Base-by-base conservation (phyloP, 2,888 invertebrate genomes). In the Rhogogaster chlorosoma region DNA sequence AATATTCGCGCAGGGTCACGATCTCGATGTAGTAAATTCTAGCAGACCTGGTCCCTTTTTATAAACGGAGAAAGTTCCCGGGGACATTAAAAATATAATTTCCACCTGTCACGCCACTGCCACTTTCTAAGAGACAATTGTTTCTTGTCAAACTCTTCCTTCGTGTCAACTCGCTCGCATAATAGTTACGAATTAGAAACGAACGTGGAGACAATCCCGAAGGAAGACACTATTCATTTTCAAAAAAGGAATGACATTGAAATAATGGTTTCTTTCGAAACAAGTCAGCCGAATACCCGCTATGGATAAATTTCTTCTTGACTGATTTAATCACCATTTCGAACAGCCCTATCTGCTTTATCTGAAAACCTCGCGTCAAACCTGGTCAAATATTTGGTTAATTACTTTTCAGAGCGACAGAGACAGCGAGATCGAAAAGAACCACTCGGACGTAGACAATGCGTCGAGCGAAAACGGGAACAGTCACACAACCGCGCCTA, bases 381-480 rank as follows among this genome's bases (percentile, higher is more conserved):
- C n/a, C n/a, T 38, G n/a, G 12, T 61, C 29, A 7, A 26, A 64
- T 61, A 15, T 32, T n/a, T 75, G 87, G 57, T 64, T 80, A 64
- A 78, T 75, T 84, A 10, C 42, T 29, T 83, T 83, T 7, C 91
- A 93, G 93, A 93, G 93, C 87, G 93, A 93, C 87, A 90, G 93
- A 45, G 93, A 93, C 89, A 93, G 93, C 85, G 93, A 93, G 85
- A 92, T 93, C 70, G 93, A 93, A 83, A 93, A 93, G 85, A 93
- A 91, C 84, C 93, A 93, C 77, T 93, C 93, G 53, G 93, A 93
- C 85, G 88, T 91, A 71, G 93, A 93, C 82, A 92, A 90, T 78
- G 87, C 87, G 45, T 86, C 87, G 77, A 84, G 87, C 67, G 89
- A 89, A 87, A 90, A 90, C 77, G 88, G 88, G 67, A 87, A 88